phyloP scores from a whole-genome alignment of 2,797 vertebrate genomes.

The Galaxias olidus region DNA sequence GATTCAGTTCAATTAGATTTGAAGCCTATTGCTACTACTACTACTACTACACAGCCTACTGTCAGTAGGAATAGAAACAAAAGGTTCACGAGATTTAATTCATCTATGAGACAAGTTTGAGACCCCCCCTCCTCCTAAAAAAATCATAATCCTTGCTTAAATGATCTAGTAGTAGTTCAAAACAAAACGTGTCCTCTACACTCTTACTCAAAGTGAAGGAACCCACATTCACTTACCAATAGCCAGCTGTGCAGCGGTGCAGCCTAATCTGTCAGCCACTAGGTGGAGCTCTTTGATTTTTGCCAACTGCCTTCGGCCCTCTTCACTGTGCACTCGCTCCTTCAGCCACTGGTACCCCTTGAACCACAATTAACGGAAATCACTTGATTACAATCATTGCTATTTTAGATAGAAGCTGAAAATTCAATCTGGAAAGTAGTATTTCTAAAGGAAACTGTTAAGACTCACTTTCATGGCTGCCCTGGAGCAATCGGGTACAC shows the following conservation, averaged over 20 bases:
- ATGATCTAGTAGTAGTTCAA: no score
- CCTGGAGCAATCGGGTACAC: conserved; percentile 83
- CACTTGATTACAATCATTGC: conserved; percentile 8
- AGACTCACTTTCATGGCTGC: conserved; percentile 83
- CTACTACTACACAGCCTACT: no score
- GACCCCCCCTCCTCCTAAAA: no score
- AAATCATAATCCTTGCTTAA: no score
- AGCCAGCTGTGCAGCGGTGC: conserved; percentile 87
- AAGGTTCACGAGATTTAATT: no score
- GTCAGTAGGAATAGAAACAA: no score
- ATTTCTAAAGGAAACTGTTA: no score
- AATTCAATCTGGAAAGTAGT: no score
- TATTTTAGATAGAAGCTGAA: conserved; percentile 9
- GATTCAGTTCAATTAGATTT: no score
- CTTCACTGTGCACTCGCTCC: conserved; percentile 85
- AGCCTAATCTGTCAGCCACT: conserved; percentile 84
- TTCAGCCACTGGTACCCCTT: conserved; percentile 94
- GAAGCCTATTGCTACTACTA: no score
- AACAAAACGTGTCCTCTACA: no score
- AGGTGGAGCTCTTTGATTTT: conserved; percentile 90
- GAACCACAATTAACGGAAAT: conserved; percentile 21
- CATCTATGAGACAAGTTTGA: no score
- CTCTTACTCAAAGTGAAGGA: neutral
- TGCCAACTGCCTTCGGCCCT: conserved; percentile 85
- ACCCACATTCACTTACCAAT: conserved; percentile 78